A percentile compares a stretch with the other conserved stretches of the same genome.
Evolutionary conservation across 1,140 invertebrate species (phyloP).

Genomic region (Heliconius eleuchia): DNA sequence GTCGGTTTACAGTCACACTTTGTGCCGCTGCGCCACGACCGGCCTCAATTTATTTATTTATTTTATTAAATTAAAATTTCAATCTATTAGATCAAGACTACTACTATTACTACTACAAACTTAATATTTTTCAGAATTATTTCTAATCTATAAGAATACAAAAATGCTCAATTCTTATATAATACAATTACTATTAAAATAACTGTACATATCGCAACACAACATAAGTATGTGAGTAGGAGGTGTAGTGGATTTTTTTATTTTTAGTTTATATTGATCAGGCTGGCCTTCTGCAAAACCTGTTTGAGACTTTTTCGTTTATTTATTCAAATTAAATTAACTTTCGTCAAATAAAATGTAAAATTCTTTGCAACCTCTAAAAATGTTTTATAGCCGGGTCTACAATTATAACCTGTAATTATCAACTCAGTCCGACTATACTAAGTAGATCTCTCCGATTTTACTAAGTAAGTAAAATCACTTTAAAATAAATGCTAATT

Average conservation of each 20-base stretch:
- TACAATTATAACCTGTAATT: too few species aligned
- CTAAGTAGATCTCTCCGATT: too few species aligned
- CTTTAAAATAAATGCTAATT: too few species aligned
- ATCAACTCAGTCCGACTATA: too few species aligned
- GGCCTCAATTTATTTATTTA: too few species aligned
- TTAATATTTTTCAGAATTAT: neutral
- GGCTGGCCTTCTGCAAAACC: constrained; percentile 26
- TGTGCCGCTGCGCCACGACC: too few species aligned
- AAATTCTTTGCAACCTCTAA: neutral
- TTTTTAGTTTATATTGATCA: constrained; percentile 30
- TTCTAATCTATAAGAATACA: neutral
- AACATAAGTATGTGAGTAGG: neutral
- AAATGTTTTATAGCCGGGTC: too few species aligned
- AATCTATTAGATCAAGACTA: too few species aligned
- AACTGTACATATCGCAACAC: neutral
- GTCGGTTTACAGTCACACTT: too few species aligned
- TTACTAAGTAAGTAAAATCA: too few species aligned
- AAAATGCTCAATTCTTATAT: neutral
- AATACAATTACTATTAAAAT: constrained; percentile 2
- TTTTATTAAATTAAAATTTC: too few species aligned
- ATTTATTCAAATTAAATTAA: constrained; percentile 24
- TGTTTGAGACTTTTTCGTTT: constrained; percentile 13
- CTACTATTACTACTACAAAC: too few species aligned
- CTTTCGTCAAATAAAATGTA: constrained; percentile 16
- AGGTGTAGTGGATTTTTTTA: constrained; percentile 16